These are phyloP conservation scores for Ophraella communa DNA, from an alignment of 2,888 invertebrate genomes.

Conservation along the genomic window DNA sequence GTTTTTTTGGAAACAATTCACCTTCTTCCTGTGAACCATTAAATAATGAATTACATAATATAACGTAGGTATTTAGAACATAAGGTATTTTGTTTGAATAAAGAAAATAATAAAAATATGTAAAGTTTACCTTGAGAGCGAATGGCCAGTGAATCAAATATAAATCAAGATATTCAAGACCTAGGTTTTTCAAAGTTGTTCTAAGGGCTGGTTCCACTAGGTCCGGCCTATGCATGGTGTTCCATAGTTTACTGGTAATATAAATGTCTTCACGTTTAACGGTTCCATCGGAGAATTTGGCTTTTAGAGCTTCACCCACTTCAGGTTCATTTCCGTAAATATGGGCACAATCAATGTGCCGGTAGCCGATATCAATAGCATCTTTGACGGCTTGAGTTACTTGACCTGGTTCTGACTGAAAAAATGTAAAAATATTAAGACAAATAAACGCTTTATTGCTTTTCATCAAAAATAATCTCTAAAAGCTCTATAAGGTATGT, in stretches of 20 bases:
- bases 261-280: slow-evolving; percentile 76
- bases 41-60: no score
- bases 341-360: slow-evolving; percentile 77
- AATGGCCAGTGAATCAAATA: slow-evolving; percentile 65
- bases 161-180: slow-evolving; percentile 64
- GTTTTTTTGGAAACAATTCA: slow-evolving; percentile 46
- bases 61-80: no score
- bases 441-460: no score
- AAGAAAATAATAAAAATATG: no score
- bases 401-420: slow-evolving; percentile 71
- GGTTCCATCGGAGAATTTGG: slow-evolving; percentile 41
- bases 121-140: slow-evolving; percentile 47
- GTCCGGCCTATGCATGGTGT: slow-evolving; percentile 83
- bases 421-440: no score
- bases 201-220: slow-evolving; percentile 55
- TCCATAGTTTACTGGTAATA: slow-evolving; percentile 82
- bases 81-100: no score
- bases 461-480: no score
- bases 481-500: no score
- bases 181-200: slow-evolving; percentile 61
- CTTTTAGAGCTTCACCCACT: slow-evolving; percentile 62
- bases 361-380: slow-evolving; percentile 78
- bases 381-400: slow-evolving; percentile 71
- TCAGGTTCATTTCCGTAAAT: slow-evolving; percentile 75
- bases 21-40: slow-evolving; percentile 55